Base-by-base conservation (phyloP, 2,888 invertebrate genomes). In the Drosophila paracracens region DNA sequence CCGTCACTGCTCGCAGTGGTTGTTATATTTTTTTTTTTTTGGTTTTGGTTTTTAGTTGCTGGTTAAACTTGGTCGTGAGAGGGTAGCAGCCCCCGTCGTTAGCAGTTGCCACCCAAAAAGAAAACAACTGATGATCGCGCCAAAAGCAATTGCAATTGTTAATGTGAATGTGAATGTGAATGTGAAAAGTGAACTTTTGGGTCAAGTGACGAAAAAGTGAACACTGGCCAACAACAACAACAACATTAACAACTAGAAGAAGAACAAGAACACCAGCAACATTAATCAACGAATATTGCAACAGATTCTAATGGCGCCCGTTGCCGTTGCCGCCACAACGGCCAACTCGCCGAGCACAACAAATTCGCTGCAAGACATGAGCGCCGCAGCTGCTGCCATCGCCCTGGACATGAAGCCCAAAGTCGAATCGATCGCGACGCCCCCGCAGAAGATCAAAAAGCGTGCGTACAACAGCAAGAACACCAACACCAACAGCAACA, bases 31-130 rank as follows among this genome's bases (percentile, higher is more conserved):
- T 25, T 46, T 86, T 86, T 89, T 86, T 79, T 82, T 91, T 88
- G 90, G 79, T 88, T 80, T 88, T 88, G 89, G 91, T 88, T 91
- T 92, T 92, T 91, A 92, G 91, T 92, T 86, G 90, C 88, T 87
- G 91, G 92, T 91, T 92, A 92, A 92, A 92, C 92, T 91, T 92
- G 92, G 92, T 91, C 89, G 92, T 92, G 92, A 92, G 92, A 92
- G 92, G 92, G 92, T 92, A 92, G 92, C 74, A 72, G 79, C 82
- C 88, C 79, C 82, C 70, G 75, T 81, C 57, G 74, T 72, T 46
- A 58, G 48, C 57, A 66, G 27, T 63, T 61, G 61, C 70, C 74
- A 66, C 70, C 69, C 76, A 64, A 63, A 27, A 54, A 11, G 10
- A 54, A 21, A 40, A 43, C 21, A 72, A 65, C 51, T 27, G 56